These are phyloP conservation scores for Drosophila asahinai DNA, from an alignment of 1,140 invertebrate genomes.

Conservation along the genomic window DNA sequence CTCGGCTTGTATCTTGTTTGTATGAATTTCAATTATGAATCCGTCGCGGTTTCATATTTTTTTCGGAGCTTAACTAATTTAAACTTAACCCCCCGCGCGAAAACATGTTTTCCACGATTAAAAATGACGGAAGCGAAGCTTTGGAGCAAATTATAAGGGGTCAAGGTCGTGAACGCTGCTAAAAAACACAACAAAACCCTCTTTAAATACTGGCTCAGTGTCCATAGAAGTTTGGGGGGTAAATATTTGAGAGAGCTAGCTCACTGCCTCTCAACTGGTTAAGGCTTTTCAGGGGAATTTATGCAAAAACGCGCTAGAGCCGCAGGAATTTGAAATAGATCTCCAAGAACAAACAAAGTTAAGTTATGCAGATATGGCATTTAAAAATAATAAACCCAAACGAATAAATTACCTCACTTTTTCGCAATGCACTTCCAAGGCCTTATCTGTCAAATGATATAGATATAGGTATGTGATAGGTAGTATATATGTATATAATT, in stretches of 20 bases:
- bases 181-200: not conserved
- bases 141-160: constrained; percentile 42
- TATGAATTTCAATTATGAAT: constrained; percentile 51
- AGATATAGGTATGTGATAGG: constrained; percentile 5
- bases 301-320: constrained; percentile 11
- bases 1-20: constrained; percentile 36
- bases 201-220: constrained; percentile 10
- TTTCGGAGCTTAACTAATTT: constrained; percentile 29
- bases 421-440: constrained; percentile 41
- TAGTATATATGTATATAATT: constrained; percentile 1
- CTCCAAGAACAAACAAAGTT: constrained; percentile 14
- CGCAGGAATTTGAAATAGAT: constrained; percentile 28
- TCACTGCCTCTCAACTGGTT: constrained; percentile 7
- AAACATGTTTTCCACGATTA: constrained; percentile 35
- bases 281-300: not conserved
- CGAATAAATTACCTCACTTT: constrained; percentile 25
- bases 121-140: constrained; percentile 38
- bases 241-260: constrained; percentile 9
- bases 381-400: constrained; percentile 11
- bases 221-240: constrained; percentile 2
- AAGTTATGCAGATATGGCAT: constrained; percentile 2
- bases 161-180: constrained; percentile 27
- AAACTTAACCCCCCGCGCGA: constrained; percentile 1
- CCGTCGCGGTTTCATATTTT: constrained; percentile 32
- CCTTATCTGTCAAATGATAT: constrained; percentile 28